Conservation (phyloP, 2,797 vertebrate genomes). For the Halcyon leucocephala region DNA sequence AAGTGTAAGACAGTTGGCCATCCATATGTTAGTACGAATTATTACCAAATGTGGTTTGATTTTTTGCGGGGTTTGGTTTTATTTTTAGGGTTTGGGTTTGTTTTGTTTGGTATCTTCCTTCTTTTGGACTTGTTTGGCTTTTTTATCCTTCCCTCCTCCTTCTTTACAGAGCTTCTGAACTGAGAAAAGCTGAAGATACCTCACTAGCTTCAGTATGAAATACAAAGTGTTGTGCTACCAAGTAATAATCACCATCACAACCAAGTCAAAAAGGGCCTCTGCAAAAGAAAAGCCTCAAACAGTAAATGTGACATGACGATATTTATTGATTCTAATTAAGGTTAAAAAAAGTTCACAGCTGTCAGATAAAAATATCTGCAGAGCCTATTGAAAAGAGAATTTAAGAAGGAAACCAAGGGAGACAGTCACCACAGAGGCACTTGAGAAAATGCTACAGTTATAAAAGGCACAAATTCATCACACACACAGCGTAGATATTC, state of each 20-base stretch:
- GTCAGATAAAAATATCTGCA: slow-evolving; percentile 70
- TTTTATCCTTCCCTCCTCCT: not conserved
- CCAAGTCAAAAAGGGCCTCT: not conserved
- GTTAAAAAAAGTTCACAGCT: slow-evolving; percentile 68
- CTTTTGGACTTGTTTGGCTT: not conserved
- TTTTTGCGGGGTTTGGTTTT: not conserved
- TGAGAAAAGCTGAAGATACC: not conserved
- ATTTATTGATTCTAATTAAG: slow-evolving; percentile 70
- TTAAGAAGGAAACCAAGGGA: slow-evolving; percentile 54
- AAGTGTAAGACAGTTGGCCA: not conserved
- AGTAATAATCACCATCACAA: not conserved
- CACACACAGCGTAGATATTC: slow-evolving; percentile 67
- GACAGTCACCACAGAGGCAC: slow-evolving; percentile 87
- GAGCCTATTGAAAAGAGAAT: slow-evolving; percentile 50
- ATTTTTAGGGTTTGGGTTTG: not conserved
- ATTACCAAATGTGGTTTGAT: not conserved
- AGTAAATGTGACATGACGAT: slow-evolving; percentile 10
- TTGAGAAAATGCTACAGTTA: slow-evolving; percentile 82
- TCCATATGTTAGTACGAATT: not conserved
- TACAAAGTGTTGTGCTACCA: not conserved
- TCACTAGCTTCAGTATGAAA: not conserved
- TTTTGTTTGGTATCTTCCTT: not conserved
- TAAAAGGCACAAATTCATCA: slow-evolving; percentile 78
- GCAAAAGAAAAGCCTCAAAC: slow-evolving; percentile 1
- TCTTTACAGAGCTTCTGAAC: not conserved